These are phyloP conservation scores for Antigone vipio DNA, from an alignment of 2,113 vertebrate genomes.

Conservation along the genomic window DNA sequence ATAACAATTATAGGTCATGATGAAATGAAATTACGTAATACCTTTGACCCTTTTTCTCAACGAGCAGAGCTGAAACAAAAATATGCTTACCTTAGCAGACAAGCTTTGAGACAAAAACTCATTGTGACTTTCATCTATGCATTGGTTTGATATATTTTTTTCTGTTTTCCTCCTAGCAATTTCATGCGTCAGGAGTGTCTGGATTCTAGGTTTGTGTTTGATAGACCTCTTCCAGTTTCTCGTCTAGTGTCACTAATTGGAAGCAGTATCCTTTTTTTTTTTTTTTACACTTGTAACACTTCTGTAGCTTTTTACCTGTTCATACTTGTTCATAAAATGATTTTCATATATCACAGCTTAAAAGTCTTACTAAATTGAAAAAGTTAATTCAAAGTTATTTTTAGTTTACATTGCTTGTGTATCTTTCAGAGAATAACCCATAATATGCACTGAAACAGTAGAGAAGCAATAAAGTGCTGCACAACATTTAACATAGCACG, in stretches of 20 bases:
- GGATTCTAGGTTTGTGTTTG: slow-evolving; percentile 98
- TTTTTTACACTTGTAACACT: neutral
- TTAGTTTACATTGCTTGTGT: neutral
- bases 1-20: neutral
- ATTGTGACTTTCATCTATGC: neutral
- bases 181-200: slow-evolving; percentile 99
- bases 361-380: neutral
- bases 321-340: neutral
- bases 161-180: slow-evolving; percentile 75
- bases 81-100: neutral
- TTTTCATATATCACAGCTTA: neutral
- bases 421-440: neutral
- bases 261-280: slow-evolving; percentile 93
- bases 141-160: neutral
- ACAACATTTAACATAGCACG: neutral
- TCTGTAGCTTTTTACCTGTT: neutral
- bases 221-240: slow-evolving; percentile 92
- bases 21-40: neutral
- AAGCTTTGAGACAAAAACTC: neutral
- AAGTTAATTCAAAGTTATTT: neutral
- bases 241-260: slow-evolving; percentile 94
- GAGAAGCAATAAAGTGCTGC: neutral
- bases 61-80: neutral
- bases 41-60: neutral
- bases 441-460: neutral